Base-by-base conservation (phyloP, 35 echinoderm and acorn worm species). In the Patiria miniata region DNA sequence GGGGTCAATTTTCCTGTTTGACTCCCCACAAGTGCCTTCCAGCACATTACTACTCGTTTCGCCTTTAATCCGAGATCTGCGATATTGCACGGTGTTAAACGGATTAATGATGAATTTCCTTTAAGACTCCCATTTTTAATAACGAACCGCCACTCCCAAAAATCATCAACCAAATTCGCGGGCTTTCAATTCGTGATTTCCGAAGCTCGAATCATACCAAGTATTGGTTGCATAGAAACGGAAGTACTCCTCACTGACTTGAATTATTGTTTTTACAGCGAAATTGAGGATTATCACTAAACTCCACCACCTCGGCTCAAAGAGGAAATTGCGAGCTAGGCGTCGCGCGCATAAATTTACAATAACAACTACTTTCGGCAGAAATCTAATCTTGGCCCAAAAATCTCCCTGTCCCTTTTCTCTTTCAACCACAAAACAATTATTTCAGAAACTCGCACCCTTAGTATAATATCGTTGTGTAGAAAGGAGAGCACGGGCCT, bases 111-210 rank as follows among this genome's bases (percentile, higher is more conserved):
- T 34, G 23, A 14, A 30, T 73, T 21, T 73, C 22, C 10, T 23
- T 73, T 23, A 26, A 18, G 65, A 73, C 65, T 73, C 65, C 26
- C 18, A 30, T 6, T 73, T 73, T 73, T 73, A 73, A 73, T 73
- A 73, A 73, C 65, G n/a, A 26, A 73, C 26, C 65, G 30, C 65
- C 65, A 73, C 65, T 26, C 65, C 65, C 65, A 12, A 32, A 32
- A 73, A n/a, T n/a, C 65, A 22, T 23, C 65, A 73, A 73, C 65
- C 65, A 9, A 10, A 30, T 34, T 73, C 29, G 4, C 4, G 21
- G 65, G 23, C 21, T 23, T 73, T 73, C 65, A 73, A 73, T 73
- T 23, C 65, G 65, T 73, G 65, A 73, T 73, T 73, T 73, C 65
- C 65, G 65, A 73, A 73, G 29, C 34, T 36, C 34, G 65, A 73